A percentile compares a stretch with the other conserved stretches of the same genome.
These are phyloP conservation scores for Rhinolophus ferrumequinum DNA, from an alignment of 2,113 vertebrate genomes.

Conservation along the genomic window DNA sequence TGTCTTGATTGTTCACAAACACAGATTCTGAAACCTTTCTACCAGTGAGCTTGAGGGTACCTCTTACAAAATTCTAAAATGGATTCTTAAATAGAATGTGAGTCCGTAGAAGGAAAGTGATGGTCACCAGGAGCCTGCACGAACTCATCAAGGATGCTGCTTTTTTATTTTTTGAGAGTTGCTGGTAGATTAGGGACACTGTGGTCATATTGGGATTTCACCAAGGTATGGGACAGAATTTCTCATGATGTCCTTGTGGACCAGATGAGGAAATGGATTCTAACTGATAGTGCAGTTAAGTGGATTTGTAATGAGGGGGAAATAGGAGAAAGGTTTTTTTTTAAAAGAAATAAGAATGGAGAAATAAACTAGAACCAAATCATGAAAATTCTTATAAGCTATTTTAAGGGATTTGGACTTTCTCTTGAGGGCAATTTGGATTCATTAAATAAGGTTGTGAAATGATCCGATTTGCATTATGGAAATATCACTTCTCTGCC, in stretches of 20 bases:
- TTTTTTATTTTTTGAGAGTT: not conserved
- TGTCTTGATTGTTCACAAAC: not conserved
- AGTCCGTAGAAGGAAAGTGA: not conserved
- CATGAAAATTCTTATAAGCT: not conserved
- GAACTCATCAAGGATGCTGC: not conserved
- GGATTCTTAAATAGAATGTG: not conserved
- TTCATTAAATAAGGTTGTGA: not conserved
- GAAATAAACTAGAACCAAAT: constrained; percentile 9
- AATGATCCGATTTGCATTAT: not conserved
- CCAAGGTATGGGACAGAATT: not conserved
- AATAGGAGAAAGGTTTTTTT: not conserved
- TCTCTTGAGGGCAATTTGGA: not conserved
- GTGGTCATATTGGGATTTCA: not conserved
- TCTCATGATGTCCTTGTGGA: not conserved
- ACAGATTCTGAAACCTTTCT: not conserved
- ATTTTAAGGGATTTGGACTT: not conserved
- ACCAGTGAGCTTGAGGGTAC: not conserved
- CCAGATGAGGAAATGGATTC: not conserved
- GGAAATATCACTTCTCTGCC: not conserved
- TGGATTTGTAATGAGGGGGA: constrained; percentile 2
- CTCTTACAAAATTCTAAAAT: not conserved
- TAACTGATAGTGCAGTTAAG: not conserved
- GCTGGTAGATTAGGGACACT: not conserved
- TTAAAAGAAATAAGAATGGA: not conserved
- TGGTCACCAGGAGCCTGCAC: not conserved